Conservation (phyloP, 2,888 invertebrate species). For the Agonopterix arenella region DNA sequence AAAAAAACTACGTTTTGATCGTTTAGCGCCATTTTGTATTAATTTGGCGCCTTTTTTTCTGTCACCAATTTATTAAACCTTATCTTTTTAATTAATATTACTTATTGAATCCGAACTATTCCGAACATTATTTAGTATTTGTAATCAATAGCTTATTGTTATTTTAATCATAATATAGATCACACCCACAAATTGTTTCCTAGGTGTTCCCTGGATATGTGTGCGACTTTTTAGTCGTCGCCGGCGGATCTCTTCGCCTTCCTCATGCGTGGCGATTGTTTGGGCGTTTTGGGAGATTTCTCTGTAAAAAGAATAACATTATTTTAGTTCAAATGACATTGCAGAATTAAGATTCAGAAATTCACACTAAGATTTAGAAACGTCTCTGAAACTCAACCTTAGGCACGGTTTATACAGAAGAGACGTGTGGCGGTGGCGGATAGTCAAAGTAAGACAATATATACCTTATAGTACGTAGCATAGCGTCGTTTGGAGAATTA, state of each 20-base stretch:
- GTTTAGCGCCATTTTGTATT: too few species aligned
- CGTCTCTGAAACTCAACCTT: too few species aligned
- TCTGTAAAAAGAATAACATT: constrained; percentile 68
- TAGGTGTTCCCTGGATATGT: not conserved
- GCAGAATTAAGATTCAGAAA: too few species aligned
- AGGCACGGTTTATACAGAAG: too few species aligned
- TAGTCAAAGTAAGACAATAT: too few species aligned
- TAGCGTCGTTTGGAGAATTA: too few species aligned
- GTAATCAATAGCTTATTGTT: constrained; percentile 31
- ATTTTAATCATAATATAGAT: constrained; percentile 33
- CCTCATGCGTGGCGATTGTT: constrained; percentile 86
- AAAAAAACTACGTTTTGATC: not conserved
- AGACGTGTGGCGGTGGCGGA: too few species aligned
- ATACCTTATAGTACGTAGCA: too few species aligned
- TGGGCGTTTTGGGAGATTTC: constrained; percentile 81
- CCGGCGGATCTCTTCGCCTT: constrained; percentile 86
- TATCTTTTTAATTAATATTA: not conserved
- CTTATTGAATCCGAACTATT: constrained; percentile 6
- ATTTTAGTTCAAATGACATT: too few species aligned
- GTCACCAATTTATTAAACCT: too few species aligned
- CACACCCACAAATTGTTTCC: constrained; percentile 23
- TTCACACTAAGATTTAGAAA: too few species aligned
- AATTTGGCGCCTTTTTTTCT: too few species aligned
- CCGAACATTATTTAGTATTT: constrained; percentile 12
- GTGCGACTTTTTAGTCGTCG: constrained; percentile 71